Evolutionary conservation across 2,797 vertebrate species (phyloP), one percentile per base, ranked within the genome.

Genomic region (Sarcophilus harrisii): DNA sequence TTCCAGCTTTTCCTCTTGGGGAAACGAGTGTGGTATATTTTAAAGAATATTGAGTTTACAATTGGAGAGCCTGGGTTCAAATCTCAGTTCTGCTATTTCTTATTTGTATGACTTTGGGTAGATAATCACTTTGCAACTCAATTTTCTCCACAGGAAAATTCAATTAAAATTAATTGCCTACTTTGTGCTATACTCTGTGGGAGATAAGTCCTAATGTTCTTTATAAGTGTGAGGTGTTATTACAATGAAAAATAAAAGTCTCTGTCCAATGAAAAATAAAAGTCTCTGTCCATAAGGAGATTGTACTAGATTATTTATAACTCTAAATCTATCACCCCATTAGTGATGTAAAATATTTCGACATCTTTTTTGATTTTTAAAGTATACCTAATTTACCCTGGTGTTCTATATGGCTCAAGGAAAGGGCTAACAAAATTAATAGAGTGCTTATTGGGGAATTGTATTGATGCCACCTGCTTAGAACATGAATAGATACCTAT

Each of bases 331-430:
- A 38, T 73, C n/a, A 73, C 38, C 66, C n/a, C n/a, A 45, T 81
- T 81, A 81, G 21, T 81, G 73, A 98, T 97, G 97, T 97, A 97
- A 92, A 97, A 94, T 94, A 94, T 90, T 97, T 57, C 96, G 94
- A 96, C 87, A 62, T 81, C 54, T 95, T 93, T 73, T 90, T n/a
- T n/a, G n/a, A 58, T 96, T 98, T 97, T 98, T 96, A 98, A 98
- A 98, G 96, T 97, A 96, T 91, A 57, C 0, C 9, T 98, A 97
- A 98, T 97, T 98, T 97, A 98, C 60, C 57, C 96, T 81, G 57
- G 57, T 95, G 21, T 96, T 97, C 92, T 55, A 92, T 52, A 49
- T 62, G 81, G 95, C 96, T 98, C 95, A 97, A 97, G 97, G 95
- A 95, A 90, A 90, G 30, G 13, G 95, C 91, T 95, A 97, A 96